Evolutionary conservation across 2,113 vertebrate genomes (phyloP).

Genomic region (Cephalopterus ornatus): DNA sequence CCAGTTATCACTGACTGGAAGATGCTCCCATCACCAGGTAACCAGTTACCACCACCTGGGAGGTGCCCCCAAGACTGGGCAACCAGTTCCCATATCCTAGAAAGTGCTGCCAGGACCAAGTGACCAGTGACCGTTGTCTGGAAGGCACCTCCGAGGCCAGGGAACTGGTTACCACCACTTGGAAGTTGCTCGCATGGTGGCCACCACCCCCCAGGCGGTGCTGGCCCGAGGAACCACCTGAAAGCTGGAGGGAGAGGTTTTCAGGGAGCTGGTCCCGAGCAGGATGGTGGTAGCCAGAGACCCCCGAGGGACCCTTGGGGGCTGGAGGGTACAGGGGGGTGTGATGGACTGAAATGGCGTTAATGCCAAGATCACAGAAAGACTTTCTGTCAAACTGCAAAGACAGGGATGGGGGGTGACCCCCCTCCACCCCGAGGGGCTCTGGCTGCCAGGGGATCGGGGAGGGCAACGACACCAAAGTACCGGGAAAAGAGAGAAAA

Average conservation of each 20-base stretch:
- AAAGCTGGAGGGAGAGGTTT: background rate
- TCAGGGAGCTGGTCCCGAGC: background rate
- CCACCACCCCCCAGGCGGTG: background rate
- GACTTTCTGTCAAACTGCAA: no score
- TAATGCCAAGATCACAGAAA: no score
- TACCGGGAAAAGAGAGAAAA: background rate
- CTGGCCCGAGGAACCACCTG: fast-evolving
- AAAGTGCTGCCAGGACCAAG: fast-evolving
- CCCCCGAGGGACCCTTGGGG: background rate
- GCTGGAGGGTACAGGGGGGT: no score
- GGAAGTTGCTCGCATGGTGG: fast-evolving
- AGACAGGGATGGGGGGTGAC: fast-evolving
- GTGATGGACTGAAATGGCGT: no score
- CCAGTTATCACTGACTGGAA: fast-evolving
- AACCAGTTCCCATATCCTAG: fast-evolving
- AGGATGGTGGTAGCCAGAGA: fast-evolving
- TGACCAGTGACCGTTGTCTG: background rate
- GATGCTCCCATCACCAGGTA: no score
- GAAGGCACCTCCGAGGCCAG: background rate
- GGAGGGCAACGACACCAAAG: fast-evolving
- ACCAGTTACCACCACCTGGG: background rate
- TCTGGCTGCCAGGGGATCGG: background rate
- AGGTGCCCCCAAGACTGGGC: fast-evolving
- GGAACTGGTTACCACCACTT: fast-evolving
- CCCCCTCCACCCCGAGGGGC: fast-evolving